phyloP scores from a whole-genome alignment of 2,113 vertebrate species.

The Leuciscus idus region DNA sequence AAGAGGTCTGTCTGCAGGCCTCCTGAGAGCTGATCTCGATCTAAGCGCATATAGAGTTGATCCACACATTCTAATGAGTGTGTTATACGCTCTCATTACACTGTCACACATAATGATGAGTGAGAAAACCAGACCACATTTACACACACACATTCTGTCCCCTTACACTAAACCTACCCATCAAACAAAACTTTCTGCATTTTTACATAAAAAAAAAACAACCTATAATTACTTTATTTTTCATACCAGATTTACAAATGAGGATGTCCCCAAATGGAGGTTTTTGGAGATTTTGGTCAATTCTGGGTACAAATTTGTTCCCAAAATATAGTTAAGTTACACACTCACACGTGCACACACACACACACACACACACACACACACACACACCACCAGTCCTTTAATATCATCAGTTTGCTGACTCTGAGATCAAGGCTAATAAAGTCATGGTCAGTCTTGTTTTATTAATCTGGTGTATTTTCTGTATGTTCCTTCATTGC shows the following conservation, averaged over 20 bases:
- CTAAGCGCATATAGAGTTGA: background rate
- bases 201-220: no score
- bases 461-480: background rate
- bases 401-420: background rate
- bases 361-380: background rate
- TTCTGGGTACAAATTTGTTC: no score
- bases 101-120: background rate
- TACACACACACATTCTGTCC: background rate
- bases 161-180: no score
- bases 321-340: no score
- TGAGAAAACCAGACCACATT: background rate
- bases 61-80: constrained; percentile 18
- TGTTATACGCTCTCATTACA: background rate
- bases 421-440: background rate
- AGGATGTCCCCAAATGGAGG: no score
- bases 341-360: no score
- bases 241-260: no score
- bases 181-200: no score
- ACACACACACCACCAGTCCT: background rate
- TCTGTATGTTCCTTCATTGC: background rate
- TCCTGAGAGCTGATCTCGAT: background rate
- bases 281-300: no score
- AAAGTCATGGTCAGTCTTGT: background rate
- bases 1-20: background rate
- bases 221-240: no score